Conservation (phyloP, 1,140 invertebrate species). For the Tenebrio molitor region DNA sequence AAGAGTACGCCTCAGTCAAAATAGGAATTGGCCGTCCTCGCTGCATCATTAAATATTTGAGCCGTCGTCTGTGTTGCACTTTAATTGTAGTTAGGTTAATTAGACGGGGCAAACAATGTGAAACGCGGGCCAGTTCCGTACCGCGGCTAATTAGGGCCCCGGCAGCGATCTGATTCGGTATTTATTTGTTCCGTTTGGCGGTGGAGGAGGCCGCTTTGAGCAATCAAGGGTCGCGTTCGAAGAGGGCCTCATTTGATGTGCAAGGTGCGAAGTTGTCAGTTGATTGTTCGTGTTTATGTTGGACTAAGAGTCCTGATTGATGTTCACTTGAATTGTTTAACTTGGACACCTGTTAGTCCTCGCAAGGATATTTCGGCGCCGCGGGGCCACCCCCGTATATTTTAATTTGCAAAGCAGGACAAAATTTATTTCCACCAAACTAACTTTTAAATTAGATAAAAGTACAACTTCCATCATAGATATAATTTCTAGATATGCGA, state of each 20-base stretch:
- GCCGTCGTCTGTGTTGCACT: neutral
- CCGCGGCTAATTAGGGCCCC: slow-evolving; percentile 19
- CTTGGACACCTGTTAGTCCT: slow-evolving; percentile 55
- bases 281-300: slow-evolving; percentile 57
- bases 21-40: too few relatives aligned
- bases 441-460: slow-evolving; percentile 61
- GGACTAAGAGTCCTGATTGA: slow-evolving; percentile 56
- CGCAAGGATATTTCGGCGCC: neutral
- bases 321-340: slow-evolving; percentile 59
- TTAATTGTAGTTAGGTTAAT: slow-evolving; percentile 3
- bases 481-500: slow-evolving; percentile 54
- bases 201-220: slow-evolving; percentile 30
- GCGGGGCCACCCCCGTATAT: slow-evolving; percentile 23
- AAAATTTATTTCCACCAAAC: slow-evolving; percentile 56
- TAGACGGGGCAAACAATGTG: slow-evolving; percentile 4
- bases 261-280: slow-evolving; percentile 54
- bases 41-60: slow-evolving; percentile 7
- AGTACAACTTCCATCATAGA: slow-evolving; percentile 58
- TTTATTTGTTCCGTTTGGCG: slow-evolving; percentile 29
- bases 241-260: slow-evolving; percentile 38
- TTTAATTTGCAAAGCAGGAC: slow-evolving; percentile 48
- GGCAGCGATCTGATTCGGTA: slow-evolving; percentile 9
- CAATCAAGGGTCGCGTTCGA: slow-evolving; percentile 34
- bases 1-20: too few relatives aligned
- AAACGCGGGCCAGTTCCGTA: slow-evolving; percentile 13